Base-by-base conservation (phyloP, 2,797 vertebrate genomes). In the Sebastes jordani region DNA sequence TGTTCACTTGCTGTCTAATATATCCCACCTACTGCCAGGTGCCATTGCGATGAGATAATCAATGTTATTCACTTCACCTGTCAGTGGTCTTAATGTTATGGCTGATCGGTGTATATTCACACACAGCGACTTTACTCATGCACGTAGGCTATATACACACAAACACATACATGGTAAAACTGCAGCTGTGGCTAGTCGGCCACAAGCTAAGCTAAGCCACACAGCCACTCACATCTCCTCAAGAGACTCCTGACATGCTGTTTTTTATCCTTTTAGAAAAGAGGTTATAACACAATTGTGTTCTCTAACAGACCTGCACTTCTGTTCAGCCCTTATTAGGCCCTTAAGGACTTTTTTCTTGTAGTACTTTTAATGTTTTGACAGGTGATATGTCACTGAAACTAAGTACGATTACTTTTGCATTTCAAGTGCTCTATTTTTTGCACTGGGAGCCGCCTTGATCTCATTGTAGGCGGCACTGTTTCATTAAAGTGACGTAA, bases 401-500 rank as follows among this genome's bases (percentile, higher is more conserved):
- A 77, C 20, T 16, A 49, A 61, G 11, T 22, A 36, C 4, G 8
- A 85, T 79, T 54, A 76, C 38, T 70, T 74, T 20, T 78, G 59
- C 27, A 55, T 85, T 82, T 71, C 18, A 71, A 52, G 36, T 27
- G 7, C 13, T 81, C 36, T 65, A 27, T 61, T 79, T 34, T 65
- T 62, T 76, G 29, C 62, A 63, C 13, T 7, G n/a, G 23, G 42
- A 52, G 14, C 23, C 23, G 59, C 79, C 60, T 80, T 87, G 71
- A 86, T 80, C 65, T 84, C 55, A 42, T 4, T 30, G 56, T 49
- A 20, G 56, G 58, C 70, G 65, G 81, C 55, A 58, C n/a, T 0
- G 23, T 42, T 86, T 81, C 36, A 83, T 82, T 74, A 81, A 78
- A 61, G 1, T 81, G 63, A 82, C 20, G 62, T 42, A 22, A 81